Percentiles rank a stretch among this genome's conserved stretches.
Evolutionary conservation across 1,140 invertebrate genomes (phyloP).

Genomic region (Mesaphorura yosii): DNA sequence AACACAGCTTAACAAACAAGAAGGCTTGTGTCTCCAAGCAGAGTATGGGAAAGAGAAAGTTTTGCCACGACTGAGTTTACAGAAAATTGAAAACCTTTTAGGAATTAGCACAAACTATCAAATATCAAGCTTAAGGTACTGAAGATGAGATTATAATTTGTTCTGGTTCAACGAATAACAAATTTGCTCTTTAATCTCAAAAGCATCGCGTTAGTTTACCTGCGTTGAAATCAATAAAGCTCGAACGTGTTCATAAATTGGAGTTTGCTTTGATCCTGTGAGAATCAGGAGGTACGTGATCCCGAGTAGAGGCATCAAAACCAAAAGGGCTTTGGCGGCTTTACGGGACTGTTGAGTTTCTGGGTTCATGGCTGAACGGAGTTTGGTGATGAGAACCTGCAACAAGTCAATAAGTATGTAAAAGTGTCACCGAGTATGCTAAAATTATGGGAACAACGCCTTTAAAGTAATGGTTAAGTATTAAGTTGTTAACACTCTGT

Average conservation of each 20-base stretch:
- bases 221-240: constrained; percentile 72
- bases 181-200: not conserved
- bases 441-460: no score
- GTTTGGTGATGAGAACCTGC: constrained; percentile 85
- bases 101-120: not conserved
- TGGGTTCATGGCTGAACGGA: constrained; percentile 67
- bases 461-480: no score
- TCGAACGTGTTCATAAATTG: constrained; percentile 36
- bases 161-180: not conserved
- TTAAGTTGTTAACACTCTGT: no score
- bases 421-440: no score
- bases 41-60: not conserved
- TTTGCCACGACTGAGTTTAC: not conserved
- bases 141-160: not conserved
- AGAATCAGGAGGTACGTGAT: constrained; percentile 73
- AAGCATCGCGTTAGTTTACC: constrained; percentile 39
- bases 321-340: constrained; percentile 73
- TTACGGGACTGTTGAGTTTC: constrained; percentile 81
- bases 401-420: constrained; percentile 2
- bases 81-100: not conserved
- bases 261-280: constrained; percentile 43
- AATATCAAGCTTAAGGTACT: not conserved
- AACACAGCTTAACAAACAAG: no score
- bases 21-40: no score
- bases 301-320: constrained; percentile 76